Evolutionary conservation across 2,797 vertebrate species (phyloP), one percentile per base, ranked within the genome.

Genomic region (Geotrypetes seraphini): DNA sequence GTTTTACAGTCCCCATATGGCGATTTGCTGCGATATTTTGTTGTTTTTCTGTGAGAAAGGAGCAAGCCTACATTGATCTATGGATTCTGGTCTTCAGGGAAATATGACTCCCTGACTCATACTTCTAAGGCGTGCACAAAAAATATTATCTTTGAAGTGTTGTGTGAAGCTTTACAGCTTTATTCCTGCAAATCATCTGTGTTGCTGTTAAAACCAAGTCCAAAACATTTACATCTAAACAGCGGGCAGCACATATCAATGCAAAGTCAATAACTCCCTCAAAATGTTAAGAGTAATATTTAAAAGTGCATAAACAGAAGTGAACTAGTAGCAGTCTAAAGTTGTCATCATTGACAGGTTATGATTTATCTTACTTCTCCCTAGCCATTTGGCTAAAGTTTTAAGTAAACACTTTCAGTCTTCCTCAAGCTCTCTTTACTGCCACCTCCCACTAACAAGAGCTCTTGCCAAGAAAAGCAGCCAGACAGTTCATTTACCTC

Each of bases 401-500:
- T 87, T 79, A 83, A 80, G 73, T 84, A 86, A 87, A 87, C 79
- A 83, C 57, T 78, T 79, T 83, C 73, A 43, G 64, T 75, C 78
- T 77, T 80, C 69, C 73, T 83, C 64, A 64, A 77, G 74, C 80
- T 79, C 76, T 80, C 47, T 63, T 81, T 76, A 71, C 69, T 75
- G 73, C 76, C 79, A 80, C 73, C 80, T 84, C 81, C 84, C 78
- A 84, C 76, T 84, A 79, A 79, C 74, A 75, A 65, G 72, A 59
- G 46, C 59, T 48, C 42, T 51, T 80, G 78, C 80, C 76, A 83
- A 82, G 69, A 74, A 78, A 82, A 84, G 79, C 82, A 83, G 77
- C 70, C 76, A 81, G 79, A 81, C 75, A 80, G 73, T 83, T 83
- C 76, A 80, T 81, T 80, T 84, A 81, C 79, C 81, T 81, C 77